Evolutionary conservation across 2,113 vertebrate species (phyloP).

Genomic region (Atrichornis clamosus): DNA sequence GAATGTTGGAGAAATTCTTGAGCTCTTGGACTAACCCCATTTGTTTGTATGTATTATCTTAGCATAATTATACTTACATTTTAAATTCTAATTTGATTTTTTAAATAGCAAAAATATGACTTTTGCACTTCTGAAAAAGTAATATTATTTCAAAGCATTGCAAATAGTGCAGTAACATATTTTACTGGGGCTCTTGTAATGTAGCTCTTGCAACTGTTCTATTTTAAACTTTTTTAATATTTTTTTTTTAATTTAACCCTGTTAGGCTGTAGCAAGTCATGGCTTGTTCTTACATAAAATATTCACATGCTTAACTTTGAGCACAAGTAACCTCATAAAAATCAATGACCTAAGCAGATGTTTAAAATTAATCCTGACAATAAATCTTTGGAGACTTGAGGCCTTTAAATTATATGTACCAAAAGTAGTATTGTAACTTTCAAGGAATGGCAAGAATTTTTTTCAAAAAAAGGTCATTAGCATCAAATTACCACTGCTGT

Average conservation of each 20-base stretch:
- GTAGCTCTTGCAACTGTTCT: background rate
- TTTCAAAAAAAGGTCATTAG: background rate
- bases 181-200: background rate
- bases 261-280: background rate
- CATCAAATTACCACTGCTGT: background rate
- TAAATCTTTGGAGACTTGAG: background rate
- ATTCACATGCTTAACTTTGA: background rate
- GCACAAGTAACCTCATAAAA: constrained; percentile 26
- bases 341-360: constrained; percentile 13
- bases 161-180: background rate
- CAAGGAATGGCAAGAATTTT: background rate
- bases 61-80: background rate
- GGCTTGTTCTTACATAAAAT: background rate
- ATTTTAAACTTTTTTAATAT: background rate
- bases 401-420: background rate
- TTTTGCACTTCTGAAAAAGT: background rate
- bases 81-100: background rate
- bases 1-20: background rate
- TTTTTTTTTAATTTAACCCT: background rate
- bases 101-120: background rate
- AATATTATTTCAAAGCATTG: background rate
- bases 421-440: background rate
- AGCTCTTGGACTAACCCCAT: background rate
- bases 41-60: background rate
- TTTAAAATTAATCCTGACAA: constrained; percentile 6